Evolutionary conservation across 2,888 invertebrate species (phyloP).

Genomic region (Agriopis aurantiaria): DNA sequence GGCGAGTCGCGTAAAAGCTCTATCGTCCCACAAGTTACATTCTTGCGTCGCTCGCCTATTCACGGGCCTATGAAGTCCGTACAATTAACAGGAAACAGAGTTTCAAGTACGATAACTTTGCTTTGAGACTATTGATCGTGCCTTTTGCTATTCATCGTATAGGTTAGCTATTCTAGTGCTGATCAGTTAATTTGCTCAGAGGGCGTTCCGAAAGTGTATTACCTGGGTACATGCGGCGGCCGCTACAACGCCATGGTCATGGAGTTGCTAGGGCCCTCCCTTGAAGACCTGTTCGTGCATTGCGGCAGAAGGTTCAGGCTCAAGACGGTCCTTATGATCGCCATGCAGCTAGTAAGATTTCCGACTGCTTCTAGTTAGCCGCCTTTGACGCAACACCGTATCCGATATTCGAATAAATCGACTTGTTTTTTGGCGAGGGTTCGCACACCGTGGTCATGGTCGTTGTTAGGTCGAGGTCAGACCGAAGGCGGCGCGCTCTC

Average conservation of each 20-base stretch:
- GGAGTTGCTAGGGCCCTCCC: constrained; percentile 99
- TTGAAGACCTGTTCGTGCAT: constrained; percentile 99
- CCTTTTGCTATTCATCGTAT: constrained; percentile 16
- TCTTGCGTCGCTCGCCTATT: constrained; percentile 36
- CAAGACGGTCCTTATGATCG: constrained; percentile 99
- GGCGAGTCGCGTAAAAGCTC: constrained; percentile 32
- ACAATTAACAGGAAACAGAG: constrained; percentile 44
- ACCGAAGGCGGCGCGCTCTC: constrained; percentile 41
- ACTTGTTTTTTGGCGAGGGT: constrained; percentile 64
- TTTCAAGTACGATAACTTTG: constrained; percentile 36
- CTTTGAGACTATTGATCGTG: constrained; percentile 27
- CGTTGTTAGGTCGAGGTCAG: constrained; percentile 64
- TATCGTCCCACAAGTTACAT: constrained; percentile 34
- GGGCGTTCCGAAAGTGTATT: constrained; percentile 99
- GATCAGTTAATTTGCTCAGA: constrained; percentile 87
- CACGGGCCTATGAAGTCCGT: constrained; percentile 32
- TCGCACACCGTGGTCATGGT: constrained; percentile 73
- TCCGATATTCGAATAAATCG: constrained; percentile 69
- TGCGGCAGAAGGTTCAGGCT: constrained; percentile 99
- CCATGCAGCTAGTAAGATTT: constrained; percentile 96
- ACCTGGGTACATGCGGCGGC: constrained; percentile 99
- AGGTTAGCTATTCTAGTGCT: constrained; percentile 20
- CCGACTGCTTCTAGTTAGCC: constrained; percentile 54
- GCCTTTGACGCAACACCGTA: constrained; percentile 74
- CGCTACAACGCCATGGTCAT: constrained; percentile 99